These are phyloP conservation scores for Yponomeuta sedellus DNA, from an alignment of 2,888 invertebrate species.

Conservation along the genomic window DNA sequence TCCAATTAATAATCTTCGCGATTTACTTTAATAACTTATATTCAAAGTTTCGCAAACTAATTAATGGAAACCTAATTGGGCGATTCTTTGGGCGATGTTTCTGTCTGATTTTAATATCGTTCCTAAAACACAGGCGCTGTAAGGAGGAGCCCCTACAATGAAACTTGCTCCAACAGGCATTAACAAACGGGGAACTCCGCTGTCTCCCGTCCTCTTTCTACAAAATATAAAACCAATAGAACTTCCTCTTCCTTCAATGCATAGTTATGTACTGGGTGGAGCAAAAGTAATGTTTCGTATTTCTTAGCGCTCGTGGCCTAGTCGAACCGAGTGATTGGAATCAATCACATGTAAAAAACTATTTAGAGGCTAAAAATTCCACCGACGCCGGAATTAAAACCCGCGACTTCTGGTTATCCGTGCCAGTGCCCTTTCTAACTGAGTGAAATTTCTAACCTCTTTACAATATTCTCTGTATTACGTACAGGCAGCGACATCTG, in stretches of 20 bases:
- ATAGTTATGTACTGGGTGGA: no score
- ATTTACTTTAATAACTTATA: neutral
- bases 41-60: neutral
- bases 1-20: neutral
- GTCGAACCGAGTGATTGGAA: no score
- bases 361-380: no score
- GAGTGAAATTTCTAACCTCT: no score
- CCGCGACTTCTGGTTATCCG: no score
- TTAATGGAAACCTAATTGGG: neutral
- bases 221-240: neutral
- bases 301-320: no score
- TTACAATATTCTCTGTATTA: no score
- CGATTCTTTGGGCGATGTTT: neutral
- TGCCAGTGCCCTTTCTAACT: no score
- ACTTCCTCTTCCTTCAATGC: neutral
- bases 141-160: neutral
- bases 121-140: neutral
- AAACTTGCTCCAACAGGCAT: conserved; percentile 5
- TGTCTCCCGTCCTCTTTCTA: neutral
- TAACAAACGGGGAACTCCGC: neutral
- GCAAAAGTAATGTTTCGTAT: no score
- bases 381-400: no score
- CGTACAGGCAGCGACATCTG: no score
- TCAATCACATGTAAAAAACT: no score
- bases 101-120: neutral